These are phyloP conservation scores for Tetheella fluctuosa DNA, from an alignment of 2,888 invertebrate genomes.

Conservation along the genomic window DNA sequence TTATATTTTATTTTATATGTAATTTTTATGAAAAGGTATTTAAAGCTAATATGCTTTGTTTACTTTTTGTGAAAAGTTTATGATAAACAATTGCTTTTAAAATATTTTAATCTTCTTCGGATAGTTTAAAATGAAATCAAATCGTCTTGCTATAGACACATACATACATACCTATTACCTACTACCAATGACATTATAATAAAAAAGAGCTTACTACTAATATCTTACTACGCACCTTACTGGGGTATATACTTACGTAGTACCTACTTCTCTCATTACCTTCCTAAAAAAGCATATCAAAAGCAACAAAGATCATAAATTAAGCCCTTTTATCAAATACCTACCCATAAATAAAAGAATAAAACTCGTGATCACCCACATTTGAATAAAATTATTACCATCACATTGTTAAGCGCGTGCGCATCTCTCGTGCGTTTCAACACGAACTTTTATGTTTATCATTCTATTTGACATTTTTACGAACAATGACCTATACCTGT, in stretches of 20 bases:
- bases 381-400: conserved; percentile 73
- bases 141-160: too few species aligned
- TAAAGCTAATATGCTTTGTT: too few species aligned
- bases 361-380: conserved; percentile 56
- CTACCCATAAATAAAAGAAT: conserved; percentile 39
- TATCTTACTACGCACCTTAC: too few species aligned
- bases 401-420: conserved; percentile 66
- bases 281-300: conserved; percentile 13
- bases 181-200: too few species aligned
- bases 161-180: too few species aligned
- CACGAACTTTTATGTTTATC: conserved; percentile 81
- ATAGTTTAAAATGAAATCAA: too few species aligned
- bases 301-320: conserved; percentile 51
- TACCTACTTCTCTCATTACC: conserved; percentile 7
- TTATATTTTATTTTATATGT: not conserved
- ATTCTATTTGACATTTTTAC: conserved; percentile 82
- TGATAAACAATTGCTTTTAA: too few species aligned
- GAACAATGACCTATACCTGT: conserved; percentile 67
- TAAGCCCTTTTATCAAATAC: conserved; percentile 55
- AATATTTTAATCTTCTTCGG: too few species aligned
- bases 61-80: too few species aligned
- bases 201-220: too few species aligned
- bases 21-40: not conserved
- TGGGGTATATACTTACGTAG: too few species aligned
- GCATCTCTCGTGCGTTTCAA: conserved; percentile 66